Evolutionary conservation across 37 sponge, comb jelly and placozoan genomes (phyloP), one percentile per base, ranked within the genome.

Genomic region (Beroe forskalii): DNA sequence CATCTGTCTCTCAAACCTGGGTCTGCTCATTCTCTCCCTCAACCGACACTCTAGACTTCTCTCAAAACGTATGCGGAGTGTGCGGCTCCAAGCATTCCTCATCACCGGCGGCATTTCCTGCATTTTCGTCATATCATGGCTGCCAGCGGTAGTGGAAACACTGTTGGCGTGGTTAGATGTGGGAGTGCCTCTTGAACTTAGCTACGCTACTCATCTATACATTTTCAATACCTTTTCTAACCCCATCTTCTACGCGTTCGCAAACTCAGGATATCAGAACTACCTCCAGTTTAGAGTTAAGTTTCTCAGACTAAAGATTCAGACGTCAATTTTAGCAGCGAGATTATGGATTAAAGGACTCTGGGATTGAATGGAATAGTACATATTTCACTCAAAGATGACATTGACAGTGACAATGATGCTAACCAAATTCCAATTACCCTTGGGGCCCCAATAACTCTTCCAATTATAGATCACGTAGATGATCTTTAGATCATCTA

Each of bases 251-350:
- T 80, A 80, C 31, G 86, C 55, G 2, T 80, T 80, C 22, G 55
- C 35, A 9, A 80, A 44, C 22, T 23, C 86, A 9, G 86, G 86
- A n/a, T 80, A 80, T 48, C 35, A 38, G 38, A 41, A 80, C 20
- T 80, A 42, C 55, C 55, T 80, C 6, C 86, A 80, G 86, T 80
- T 80, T 37, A 80, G 35, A 48, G 4, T 80, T n/a, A 80, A 80
- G 55, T 80, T 80, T 22, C 12, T 80, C 48, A 80, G 42, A 25
- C 27, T 80, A 23, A 80, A 80, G 86, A 20, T 80, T 17, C 55
- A 80, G 86, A 69, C 72, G 19, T 33, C 55, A 48, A 48, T 48
- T 12, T 48, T 48, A 12, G 12, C 55, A 48, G 55, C 12, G 55
- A 48, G 55, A 48, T 6, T 48, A 17, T 48, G 55, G 55, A 48